Evolutionary conservation across 2,113 vertebrate species (phyloP).

Genomic region (Plestiodon gilberti): DNA sequence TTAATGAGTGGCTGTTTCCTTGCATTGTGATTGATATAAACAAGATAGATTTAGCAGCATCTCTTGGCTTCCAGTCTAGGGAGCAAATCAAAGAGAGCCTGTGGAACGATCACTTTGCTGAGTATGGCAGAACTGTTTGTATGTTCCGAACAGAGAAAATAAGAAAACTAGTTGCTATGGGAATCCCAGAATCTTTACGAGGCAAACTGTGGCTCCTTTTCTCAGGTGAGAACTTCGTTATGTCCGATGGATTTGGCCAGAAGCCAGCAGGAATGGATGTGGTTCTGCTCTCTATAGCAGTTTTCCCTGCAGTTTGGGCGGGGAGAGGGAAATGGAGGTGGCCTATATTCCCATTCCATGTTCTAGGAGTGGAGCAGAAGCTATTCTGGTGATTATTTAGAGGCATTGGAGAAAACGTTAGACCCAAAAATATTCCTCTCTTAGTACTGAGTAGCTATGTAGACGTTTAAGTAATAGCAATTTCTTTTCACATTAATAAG

Average conservation of each 20-base stretch:
- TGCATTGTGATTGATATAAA: background rate
- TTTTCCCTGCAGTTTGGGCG: background rate
- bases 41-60: background rate
- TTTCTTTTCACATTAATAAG: constrained; percentile 35
- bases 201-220: constrained; percentile 94
- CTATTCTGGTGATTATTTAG: background rate
- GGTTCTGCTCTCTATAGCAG: background rate
- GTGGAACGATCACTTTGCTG: constrained; percentile 91
- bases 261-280: background rate
- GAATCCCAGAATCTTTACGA: constrained; percentile 90
- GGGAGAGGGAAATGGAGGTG: background rate
- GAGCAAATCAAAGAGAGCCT: constrained; percentile 85
- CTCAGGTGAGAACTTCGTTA: constrained; percentile 80
- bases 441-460: background rate
- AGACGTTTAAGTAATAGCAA: constrained; percentile 24
- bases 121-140: constrained; percentile 91
- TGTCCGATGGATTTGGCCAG: background rate
- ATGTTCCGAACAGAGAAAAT: constrained; percentile 96
- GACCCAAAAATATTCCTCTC: background rate
- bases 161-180: constrained; percentile 90
- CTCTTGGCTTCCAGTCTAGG: constrained; percentile 73
- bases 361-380: background rate
- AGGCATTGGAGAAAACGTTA: background rate
- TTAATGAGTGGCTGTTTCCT: background rate
- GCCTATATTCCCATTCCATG: background rate